Conservation (phyloP, 2,797 vertebrate genomes). For the Sphenopsis melanotis region DNA sequence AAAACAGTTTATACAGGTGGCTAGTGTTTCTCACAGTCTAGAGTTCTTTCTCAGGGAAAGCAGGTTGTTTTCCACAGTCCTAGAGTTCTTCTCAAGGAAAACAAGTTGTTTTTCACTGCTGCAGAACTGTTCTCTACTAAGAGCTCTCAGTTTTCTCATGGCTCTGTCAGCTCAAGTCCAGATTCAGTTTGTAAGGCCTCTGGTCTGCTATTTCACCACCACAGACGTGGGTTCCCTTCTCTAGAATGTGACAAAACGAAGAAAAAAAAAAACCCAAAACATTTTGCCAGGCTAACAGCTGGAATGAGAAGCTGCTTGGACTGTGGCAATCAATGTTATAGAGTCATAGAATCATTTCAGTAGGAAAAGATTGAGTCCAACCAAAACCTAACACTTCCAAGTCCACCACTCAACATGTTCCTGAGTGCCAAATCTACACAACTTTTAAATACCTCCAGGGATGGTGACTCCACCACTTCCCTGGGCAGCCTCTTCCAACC, state of each 20-base stretch:
- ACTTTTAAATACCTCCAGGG: background rate
- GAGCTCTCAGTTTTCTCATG: background rate
- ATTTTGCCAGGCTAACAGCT: background rate
- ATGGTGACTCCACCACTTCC: background rate
- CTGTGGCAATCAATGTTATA: background rate
- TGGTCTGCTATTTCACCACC: background rate
- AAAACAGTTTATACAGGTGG: background rate
- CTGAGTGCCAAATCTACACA: no score
- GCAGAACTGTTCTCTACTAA: background rate
- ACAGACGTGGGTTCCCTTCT: background rate
- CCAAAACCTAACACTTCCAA: background rate
- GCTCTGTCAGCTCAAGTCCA: background rate
- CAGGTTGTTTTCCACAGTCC: background rate
- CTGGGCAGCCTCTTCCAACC: background rate
- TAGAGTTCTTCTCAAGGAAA: background rate
- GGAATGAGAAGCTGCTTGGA: background rate
- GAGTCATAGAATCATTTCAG: rapidly evolving
- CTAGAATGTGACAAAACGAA: background rate
- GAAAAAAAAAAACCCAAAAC: background rate
- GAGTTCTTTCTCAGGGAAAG: background rate
- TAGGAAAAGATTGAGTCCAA: background rate
- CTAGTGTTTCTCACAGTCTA: background rate
- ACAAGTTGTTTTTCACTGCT: background rate
- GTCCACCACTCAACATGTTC: background rate
- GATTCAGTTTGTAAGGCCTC: background rate